Conservation (phyloP, 2,797 vertebrate genomes). For the Brachyalestes nurse region DNA sequence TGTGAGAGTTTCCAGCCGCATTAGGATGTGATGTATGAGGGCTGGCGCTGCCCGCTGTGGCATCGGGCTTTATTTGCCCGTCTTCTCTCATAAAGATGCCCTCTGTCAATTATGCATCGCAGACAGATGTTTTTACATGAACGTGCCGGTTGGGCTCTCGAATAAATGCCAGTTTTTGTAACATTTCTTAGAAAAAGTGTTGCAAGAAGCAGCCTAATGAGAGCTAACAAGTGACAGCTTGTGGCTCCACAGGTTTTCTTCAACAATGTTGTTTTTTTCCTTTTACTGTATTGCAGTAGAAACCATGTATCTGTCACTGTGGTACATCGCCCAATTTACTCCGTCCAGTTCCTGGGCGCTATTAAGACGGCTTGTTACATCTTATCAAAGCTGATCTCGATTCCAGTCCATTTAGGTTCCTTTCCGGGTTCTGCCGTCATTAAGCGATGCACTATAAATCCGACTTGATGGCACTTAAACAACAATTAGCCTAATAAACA, state of each 20-base stretch:
- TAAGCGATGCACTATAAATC: conserved; percentile 15
- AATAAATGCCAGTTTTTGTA: conserved; percentile 4
- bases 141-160: background rate
- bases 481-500: conserved; percentile 32
- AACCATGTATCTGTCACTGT: conserved; percentile 34
- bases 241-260: conserved; percentile 33
- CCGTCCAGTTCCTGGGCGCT: background rate
- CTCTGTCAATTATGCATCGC: conserved; percentile 32
- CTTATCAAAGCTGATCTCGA: background rate
- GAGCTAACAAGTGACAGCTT: conserved; percentile 28
- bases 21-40: conserved; percentile 29
- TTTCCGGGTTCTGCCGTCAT: conserved; percentile 37
- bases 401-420: conserved; percentile 23
- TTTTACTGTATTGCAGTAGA: background rate
- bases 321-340: conserved; percentile 23
- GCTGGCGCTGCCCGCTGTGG: background rate
- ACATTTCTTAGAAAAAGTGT: conserved; percentile 28
- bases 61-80: conserved; percentile 18
- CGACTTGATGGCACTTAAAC: conserved; percentile 18
- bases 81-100: conserved; percentile 27
- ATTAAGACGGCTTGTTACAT: conserved; percentile 31
- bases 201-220: conserved; percentile 32
- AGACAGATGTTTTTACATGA: conserved; percentile 30
- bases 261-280: conserved; percentile 21
- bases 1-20: conserved; percentile 18